Conservation (phyloP, 2,797 vertebrate genomes). For the Prunella strophiata region DNA sequence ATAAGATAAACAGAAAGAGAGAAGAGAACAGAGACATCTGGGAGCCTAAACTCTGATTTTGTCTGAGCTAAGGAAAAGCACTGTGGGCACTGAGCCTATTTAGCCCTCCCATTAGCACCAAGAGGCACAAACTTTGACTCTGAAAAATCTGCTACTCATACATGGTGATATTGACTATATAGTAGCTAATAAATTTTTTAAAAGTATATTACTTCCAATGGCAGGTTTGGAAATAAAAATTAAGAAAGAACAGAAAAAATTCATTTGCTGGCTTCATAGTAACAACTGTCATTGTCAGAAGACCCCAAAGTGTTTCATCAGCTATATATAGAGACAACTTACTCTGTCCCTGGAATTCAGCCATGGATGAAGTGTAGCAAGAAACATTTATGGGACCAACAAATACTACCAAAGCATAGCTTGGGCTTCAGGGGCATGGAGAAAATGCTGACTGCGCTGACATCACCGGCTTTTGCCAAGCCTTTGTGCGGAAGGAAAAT, state of each 20-base stretch:
- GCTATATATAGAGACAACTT: conserved; percentile 48
- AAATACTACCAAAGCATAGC: conserved; percentile 56
- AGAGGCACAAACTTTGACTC: background rate
- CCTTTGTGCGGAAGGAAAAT: conserved; percentile 32
- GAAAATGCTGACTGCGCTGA: conserved; percentile 54
- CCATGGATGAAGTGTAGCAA: conserved; percentile 54
- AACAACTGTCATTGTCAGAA: conserved; percentile 36
- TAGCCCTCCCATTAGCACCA: background rate
- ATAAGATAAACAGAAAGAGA: background rate
- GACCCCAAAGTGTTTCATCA: background rate
- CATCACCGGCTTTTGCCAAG: conserved; percentile 16
- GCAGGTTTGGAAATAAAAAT: background rate
- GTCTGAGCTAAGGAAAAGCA: background rate
- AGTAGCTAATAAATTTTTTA: background rate
- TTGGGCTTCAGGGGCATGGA: conserved; percentile 27
- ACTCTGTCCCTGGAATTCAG: conserved; percentile 46
- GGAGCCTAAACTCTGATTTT: background rate
- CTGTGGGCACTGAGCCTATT: background rate
- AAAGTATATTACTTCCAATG: background rate
- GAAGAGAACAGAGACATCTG: background rate
- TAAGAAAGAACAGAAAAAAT: background rate
- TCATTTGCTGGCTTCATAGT: background rate
- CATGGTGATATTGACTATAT: background rate
- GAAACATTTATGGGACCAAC: conserved; percentile 59
- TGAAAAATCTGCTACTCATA: background rate